These are phyloP conservation scores for Magallana angulata DNA, from an alignment of 1,140 invertebrate genomes.

Conservation along the genomic window DNA sequence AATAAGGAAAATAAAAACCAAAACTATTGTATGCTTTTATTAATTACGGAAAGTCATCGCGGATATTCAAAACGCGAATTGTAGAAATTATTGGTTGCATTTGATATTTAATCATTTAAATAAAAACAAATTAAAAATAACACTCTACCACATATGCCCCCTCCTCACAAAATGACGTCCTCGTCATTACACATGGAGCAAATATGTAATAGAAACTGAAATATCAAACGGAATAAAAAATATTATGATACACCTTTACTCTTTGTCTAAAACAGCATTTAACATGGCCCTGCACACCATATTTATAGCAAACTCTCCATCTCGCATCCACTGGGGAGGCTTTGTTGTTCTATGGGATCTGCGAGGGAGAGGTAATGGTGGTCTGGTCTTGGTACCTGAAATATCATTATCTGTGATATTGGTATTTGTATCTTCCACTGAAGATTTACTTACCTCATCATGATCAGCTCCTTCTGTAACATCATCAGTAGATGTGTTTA, in stretches of 20 bases:
- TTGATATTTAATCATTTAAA: too few species aligned
- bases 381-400: too few species aligned
- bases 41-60: too few species aligned
- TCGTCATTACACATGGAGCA: conserved; percentile 14
- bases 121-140: too few species aligned
- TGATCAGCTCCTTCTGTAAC: background rate
- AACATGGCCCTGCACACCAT: conserved; percentile 43
- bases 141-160: too few species aligned
- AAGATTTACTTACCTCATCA: background rate
- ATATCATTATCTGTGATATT: background rate
- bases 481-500: background rate
- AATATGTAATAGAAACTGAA: background rate
- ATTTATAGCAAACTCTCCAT: conserved; percentile 20
- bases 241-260: background rate
- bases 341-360: background rate
- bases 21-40: too few species aligned
- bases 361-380: background rate
- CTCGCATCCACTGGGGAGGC: conserved; percentile 5
- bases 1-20: too few species aligned
- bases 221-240: background rate
- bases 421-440: background rate
- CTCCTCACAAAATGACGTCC: background rate
- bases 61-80: too few species aligned
- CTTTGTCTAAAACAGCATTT: conserved; percentile 34
- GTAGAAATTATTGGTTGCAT: too few species aligned